phyloP scores from a whole-genome alignment of 2,113 vertebrate genomes.

The Saguinus midas region DNA sequence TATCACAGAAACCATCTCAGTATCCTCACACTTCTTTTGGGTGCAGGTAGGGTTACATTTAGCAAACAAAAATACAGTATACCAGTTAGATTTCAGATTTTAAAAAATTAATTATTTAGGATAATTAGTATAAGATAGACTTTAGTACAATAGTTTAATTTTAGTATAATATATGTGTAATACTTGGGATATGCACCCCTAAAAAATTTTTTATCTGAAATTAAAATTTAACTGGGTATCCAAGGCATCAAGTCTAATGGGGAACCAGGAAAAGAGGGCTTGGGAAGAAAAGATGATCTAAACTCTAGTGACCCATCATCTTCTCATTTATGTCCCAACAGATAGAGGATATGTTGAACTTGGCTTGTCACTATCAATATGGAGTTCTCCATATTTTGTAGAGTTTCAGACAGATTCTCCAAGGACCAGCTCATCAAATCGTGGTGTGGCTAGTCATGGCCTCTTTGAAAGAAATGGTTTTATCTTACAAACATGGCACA shows the following conservation, averaged over 20 bases:
- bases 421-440: neutral
- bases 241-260: neutral
- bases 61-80: constrained; percentile 5
- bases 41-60: neutral
- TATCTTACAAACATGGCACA: neutral
- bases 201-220: constrained; percentile 28
- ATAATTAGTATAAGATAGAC: neutral
- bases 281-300: neutral
- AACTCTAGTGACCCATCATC: neutral
- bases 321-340: neutral
- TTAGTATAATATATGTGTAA: neutral
- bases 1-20: neutral
- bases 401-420: neutral
- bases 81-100: constrained; percentile 2
- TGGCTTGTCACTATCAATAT: neutral
- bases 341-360: neutral
- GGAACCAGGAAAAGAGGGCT: neutral
- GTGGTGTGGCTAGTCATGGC: neutral
- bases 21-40: neutral
- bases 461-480: neutral
- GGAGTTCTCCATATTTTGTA: neutral
- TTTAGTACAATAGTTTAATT: neutral
- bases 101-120: neutral
- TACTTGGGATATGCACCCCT: neutral
- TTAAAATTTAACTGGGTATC: neutral